Conservation (phyloP, 2,113 vertebrate species). For the Periophthalmodon schlosseri region DNA sequence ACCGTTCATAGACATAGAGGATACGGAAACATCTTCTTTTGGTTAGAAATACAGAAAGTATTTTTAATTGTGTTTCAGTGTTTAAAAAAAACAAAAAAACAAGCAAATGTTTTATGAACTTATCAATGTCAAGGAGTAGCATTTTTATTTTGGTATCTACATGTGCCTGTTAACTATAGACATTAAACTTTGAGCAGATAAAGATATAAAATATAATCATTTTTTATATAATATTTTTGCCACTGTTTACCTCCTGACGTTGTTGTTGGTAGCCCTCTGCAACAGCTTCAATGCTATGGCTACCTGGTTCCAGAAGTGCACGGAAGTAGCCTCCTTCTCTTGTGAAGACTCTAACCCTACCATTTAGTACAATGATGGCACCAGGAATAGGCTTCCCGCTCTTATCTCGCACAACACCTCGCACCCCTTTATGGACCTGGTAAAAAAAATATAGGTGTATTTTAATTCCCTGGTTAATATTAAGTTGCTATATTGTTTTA, state of each 20-base stretch:
- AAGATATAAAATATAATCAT: not conserved
- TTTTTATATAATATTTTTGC: not conserved
- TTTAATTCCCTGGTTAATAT: not conserved
- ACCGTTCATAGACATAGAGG: conserved; percentile 58
- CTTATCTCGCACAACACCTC: conserved; percentile 88
- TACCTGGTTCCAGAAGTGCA: conserved; percentile 88
- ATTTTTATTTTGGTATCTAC: not conserved
- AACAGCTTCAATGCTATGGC: conserved; percentile 85
- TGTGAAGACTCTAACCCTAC: conserved; percentile 82
- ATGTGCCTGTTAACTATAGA: not conserved
- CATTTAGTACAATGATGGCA: conserved; percentile 86
- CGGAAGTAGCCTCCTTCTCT: conserved; percentile 91
- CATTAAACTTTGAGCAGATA: not conserved
- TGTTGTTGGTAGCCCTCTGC: conserved; percentile 93
- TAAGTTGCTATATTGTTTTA: conserved; percentile 2
- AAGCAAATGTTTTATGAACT: conserved; percentile 8
- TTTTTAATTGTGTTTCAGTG: conserved; percentile 3
- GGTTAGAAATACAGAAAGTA: not conserved
- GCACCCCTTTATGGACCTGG: conserved; percentile 94
- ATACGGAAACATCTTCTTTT: conserved; percentile 10
- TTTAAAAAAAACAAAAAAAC: not conserved
- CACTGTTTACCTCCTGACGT: conserved; percentile 80
- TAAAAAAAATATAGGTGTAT: conserved; percentile 9
- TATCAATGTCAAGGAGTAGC: conserved; percentile 4
- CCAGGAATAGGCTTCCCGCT: conserved; percentile 88